Percentiles rank a stretch among this genome's conserved stretches.
Conservation (phyloP, 2,888 invertebrate species). For the Noctua pronuba region DNA sequence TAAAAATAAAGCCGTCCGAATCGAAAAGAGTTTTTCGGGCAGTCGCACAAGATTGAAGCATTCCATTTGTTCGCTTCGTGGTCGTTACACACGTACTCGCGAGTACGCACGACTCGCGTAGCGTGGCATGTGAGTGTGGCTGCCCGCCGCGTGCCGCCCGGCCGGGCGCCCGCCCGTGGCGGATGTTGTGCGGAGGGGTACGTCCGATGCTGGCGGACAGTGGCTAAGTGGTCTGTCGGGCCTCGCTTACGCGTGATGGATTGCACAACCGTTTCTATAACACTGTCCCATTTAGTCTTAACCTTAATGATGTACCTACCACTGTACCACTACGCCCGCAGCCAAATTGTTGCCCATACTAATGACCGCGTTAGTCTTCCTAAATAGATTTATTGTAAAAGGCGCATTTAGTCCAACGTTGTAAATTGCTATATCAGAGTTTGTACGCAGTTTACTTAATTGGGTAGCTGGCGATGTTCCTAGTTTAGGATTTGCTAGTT, state of each 20-base stretch:
- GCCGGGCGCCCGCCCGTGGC: slow-evolving; percentile 41
- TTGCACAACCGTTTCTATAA: slow-evolving; percentile 78
- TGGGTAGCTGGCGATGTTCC: slow-evolving; percentile 18
- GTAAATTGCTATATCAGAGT: slow-evolving; percentile 47
- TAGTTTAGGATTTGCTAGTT: slow-evolving; percentile 18
- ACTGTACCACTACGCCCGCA: slow-evolving; percentile 58
- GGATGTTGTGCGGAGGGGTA: slow-evolving; percentile 77
- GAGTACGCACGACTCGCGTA: slow-evolving; percentile 57
- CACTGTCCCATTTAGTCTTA: slow-evolving; percentile 78
- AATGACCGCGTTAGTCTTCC: slow-evolving; percentile 71
- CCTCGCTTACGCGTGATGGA: slow-evolving; percentile 85
- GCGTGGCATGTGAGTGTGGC: slow-evolving; percentile 52
- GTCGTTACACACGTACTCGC: slow-evolving; percentile 66
- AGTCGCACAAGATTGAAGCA: slow-evolving; percentile 65
- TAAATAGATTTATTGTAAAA: slow-evolving; percentile 65
- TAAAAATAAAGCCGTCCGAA: slow-evolving; percentile 26
- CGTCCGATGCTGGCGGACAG: slow-evolving; percentile 80
- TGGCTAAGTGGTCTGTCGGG: slow-evolving; percentile 87
- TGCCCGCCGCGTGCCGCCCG: not conserved
- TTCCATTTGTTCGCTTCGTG: slow-evolving; percentile 72
- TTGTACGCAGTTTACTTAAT: slow-evolving; percentile 40
- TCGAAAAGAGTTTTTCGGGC: slow-evolving; percentile 33
- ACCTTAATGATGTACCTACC: slow-evolving; percentile 75
- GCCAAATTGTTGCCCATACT: slow-evolving; percentile 72
- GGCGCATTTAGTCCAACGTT: slow-evolving; percentile 41